These are phyloP conservation scores for Oscheius sp. DNA, from an alignment of 2,888 invertebrate genomes.

Conservation along the genomic window DNA sequence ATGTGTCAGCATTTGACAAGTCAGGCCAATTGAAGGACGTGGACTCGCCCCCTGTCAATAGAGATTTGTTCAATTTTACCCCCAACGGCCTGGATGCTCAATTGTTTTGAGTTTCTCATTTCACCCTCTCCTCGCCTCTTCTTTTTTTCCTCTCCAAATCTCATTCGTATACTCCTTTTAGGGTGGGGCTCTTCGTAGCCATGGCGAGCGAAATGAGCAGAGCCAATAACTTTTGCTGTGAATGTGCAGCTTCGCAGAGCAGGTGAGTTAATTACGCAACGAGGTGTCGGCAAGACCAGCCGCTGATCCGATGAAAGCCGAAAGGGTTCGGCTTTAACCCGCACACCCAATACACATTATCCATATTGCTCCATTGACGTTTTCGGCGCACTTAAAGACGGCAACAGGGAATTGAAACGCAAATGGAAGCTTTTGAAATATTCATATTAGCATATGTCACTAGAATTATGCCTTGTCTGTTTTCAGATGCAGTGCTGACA, in stretches of 20 bases:
- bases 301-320: conserved; percentile 13
- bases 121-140: conserved; percentile 7
- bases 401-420: conserved; percentile 26
- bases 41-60: conserved; percentile 3
- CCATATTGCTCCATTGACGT: conserved; percentile 36
- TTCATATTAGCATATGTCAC: conserved; percentile 2
- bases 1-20: too few relatives aligned
- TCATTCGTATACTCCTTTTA: neutral
- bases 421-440: conserved; percentile 2
- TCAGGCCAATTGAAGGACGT: too few relatives aligned
- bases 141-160: neutral
- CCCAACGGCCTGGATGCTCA: neutral
- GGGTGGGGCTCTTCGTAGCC: conserved; percentile 1
- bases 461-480: neutral
- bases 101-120: conserved; percentile 22
- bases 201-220: conserved; percentile 61
- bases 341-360: conserved; percentile 27
- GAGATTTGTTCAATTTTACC: conserved; percentile 10
- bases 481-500: conserved; percentile 69
- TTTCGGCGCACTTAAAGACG: conserved; percentile 31
- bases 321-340: conserved; percentile 15
- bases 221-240: conserved; percentile 68
- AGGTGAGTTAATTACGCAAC: conserved; percentile 5
- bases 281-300: neutral
- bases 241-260: conserved; percentile 70